These are phyloP conservation scores for Proisotoma minuta DNA, from an alignment of 2,888 invertebrate species.

Conservation along the genomic window DNA sequence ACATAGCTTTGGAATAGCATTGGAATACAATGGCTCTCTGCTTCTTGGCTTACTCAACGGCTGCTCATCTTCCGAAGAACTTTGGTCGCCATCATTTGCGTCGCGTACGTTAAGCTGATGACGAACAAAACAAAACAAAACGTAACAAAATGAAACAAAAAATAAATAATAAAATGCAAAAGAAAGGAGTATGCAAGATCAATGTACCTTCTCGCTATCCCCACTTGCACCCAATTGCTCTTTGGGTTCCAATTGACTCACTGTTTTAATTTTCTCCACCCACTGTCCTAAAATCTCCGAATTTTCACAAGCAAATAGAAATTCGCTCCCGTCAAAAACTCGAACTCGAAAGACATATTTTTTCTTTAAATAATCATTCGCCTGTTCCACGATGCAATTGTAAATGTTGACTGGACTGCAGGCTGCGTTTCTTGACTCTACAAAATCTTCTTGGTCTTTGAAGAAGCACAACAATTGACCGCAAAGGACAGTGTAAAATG, in stretches of 20 bases:
- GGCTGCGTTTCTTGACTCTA: constrained; percentile 72
- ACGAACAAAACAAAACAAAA: constrained; percentile 10
- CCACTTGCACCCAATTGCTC: neutral
- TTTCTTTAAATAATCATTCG: constrained; percentile 91
- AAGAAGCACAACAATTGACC: constrained; percentile 97
- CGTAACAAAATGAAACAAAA: neutral
- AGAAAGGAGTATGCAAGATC: constrained; percentile 8
- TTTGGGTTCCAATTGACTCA: neutral
- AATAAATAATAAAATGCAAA: constrained; percentile 7
- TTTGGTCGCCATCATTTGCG: constrained; percentile 15
- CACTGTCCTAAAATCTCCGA: constrained; percentile 81
- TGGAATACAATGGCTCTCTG: constrained; percentile 43
- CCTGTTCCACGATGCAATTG: constrained; percentile 75
- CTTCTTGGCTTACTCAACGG: constrained; percentile 22
- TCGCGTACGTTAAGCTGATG: too few relatives aligned
- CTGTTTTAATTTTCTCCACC: constrained; percentile 60
- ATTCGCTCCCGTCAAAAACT: constrained; percentile 87
- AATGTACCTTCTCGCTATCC: neutral
- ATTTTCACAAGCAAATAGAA: constrained; percentile 73
- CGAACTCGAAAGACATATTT: constrained; percentile 65
- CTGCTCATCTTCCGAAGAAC: neutral
- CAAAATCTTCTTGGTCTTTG: constrained; percentile 87
- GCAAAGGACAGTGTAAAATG: constrained; percentile 89
- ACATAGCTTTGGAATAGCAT: constrained; percentile 28
- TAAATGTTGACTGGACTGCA: constrained; percentile 73